Evolutionary conservation across 2,797 vertebrate genomes (phyloP), one percentile per base, ranked within the genome.

Genomic region (Taenioides sp.): DNA sequence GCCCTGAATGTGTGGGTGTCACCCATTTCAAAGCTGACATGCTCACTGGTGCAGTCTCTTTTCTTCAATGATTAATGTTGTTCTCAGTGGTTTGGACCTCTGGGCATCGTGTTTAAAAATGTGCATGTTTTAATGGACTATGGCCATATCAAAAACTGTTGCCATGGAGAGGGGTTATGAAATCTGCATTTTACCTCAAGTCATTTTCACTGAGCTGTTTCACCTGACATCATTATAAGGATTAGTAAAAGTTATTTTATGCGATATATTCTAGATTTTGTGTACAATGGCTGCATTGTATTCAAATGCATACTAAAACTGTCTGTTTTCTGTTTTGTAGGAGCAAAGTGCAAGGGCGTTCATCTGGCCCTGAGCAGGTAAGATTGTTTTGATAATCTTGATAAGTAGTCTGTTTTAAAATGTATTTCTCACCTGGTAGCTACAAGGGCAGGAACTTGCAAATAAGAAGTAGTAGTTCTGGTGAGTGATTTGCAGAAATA

Each of bases 281-380:
- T 20, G 18, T n/a, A 20, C 18, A 62, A 6, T 40, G 18, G 20
- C 60, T 40, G 18, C 9, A 11, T 62, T 31, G 18, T 62, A 34
- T 50, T 50, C 2, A 27, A 12, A 25, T 25, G 16, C 16, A 50
- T 10, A 20, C 14, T 65, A 5, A 27, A 27, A 27, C 4, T 65
- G n/a, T 22, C 11, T 22, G 14, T 73, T 76, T 58, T 57, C 54
- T 84, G 63, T 54, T 73, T 27, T 77, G 31, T 11, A 84, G 85
- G 78, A 79, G 74, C 73, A 47, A 47, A 47, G 61, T 31, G 67
- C 2, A 65, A 73, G 67, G 63, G 0, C 63, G 52, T 82, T 73
- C 68, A 62, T 75, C 77, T 16, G 68, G 40, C 37, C 70, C 69
- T 62, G 59, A 87, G 60, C 69, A 79, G 84, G 86, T 89, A 57